Evolutionary conservation across 2,113 vertebrate species (phyloP), one percentile per base, ranked within the genome.

Genomic region (Cinclus cinclus): DNA sequence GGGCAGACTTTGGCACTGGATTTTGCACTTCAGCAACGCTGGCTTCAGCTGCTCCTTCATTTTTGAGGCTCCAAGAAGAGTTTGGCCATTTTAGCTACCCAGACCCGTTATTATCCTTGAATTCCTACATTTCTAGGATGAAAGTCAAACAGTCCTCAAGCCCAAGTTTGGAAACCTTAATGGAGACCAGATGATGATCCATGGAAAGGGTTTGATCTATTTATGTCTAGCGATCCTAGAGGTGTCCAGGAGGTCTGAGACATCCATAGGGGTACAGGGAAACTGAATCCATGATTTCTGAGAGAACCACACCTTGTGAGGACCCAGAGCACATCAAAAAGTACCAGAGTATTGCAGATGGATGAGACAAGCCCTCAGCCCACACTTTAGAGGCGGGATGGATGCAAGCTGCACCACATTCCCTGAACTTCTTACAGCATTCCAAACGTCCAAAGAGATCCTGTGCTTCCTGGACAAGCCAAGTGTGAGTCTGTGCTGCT

Each of bases 181-280:
- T 23, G 44, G 18, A 21, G 35, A 83, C n/a, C 20, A 75, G 31
- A 44, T 24, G 69, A 44, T n/a, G 62, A n/a, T 15, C 47, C 22
- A 14, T 4, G 20, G 59, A 87, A 81, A 77, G 6, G 2, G 28
- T 37, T 56, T 49, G 46, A 63, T n/a, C 74, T 7, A 7, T 41
- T 70, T 55, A 7, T 58, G 13, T 41, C 68, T 62, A 47, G 21
- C 7, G 28, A 28, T 46, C 11, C 37, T 81, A 16, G 22, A 44
- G 31, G 18, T 82, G 33, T 39, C 60, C 50, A 69, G 41, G 19
- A 64, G 28, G 7, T 47, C 49, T 83, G 59, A 42, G 39, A 52
- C 2, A 20, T 2, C 5, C 15, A 15, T 0, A 14, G 28, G 63
- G 31, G 3, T 17, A 3, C 0, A 50, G 47, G 20, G 12, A 90